Evolutionary conservation across 2,888 invertebrate genomes (phyloP).

Genomic region (Mayetiola destructor): DNA sequence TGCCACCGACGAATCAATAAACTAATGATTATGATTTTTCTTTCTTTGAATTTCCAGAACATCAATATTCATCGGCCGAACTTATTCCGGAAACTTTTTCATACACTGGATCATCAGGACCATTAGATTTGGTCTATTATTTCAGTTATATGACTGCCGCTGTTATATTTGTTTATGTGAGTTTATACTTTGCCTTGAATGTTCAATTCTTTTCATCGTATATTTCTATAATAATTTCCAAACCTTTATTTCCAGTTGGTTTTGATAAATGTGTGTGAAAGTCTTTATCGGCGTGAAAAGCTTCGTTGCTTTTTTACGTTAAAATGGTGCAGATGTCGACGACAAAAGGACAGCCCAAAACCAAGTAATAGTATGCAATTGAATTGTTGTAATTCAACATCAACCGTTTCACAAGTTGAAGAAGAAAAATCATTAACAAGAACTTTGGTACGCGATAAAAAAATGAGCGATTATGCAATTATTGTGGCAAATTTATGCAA

Average conservation of each 20-base stretch:
- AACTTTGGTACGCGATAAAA: neutral
- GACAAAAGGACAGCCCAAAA: neutral
- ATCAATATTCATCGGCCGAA: slow-evolving; percentile 6
- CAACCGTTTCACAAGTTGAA: neutral
- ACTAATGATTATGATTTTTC: neutral
- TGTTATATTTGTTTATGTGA: slow-evolving; percentile 1
- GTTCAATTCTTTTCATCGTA: neutral
- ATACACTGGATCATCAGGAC: neutral
- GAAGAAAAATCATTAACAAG: slow-evolving; percentile 5
- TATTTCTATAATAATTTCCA: neutral
- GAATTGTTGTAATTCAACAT: neutral
- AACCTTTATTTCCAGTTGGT: slow-evolving; percentile 14
- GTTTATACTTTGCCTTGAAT: neutral
- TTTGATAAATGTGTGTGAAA: slow-evolving; percentile 15
- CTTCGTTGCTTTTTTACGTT: neutral
- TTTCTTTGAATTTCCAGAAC: neutral
- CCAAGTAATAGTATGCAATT: neutral
- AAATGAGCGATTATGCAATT: slow-evolving; percentile 34
- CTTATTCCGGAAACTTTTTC: slow-evolving; percentile 3
- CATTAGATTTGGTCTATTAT: neutral
- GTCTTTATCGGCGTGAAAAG: slow-evolving; percentile 15
- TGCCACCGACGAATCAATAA: too few relatives aligned
- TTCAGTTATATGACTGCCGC: neutral
- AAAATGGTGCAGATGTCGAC: too few relatives aligned
- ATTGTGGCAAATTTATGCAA: slow-evolving; percentile 46